Conservation (phyloP, 2,797 vertebrate species). For the Takifugu rubripes region DNA sequence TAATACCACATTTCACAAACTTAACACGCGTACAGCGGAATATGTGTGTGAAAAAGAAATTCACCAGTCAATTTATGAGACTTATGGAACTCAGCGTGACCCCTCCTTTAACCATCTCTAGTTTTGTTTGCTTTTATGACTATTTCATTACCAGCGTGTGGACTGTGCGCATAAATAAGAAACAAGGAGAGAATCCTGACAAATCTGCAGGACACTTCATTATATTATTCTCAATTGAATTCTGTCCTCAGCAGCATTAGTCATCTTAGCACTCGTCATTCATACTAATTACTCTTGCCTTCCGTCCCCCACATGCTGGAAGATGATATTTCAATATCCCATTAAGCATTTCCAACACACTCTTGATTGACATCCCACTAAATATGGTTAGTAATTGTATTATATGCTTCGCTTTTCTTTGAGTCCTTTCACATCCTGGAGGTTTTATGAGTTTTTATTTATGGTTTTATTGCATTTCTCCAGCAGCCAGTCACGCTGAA, state of each 20-base stretch:
- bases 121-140: no score
- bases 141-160: constrained; percentile 30
- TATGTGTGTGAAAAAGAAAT: constrained; percentile 7
- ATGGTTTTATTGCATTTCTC: constrained; percentile 29
- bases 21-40: no score
- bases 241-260: constrained; percentile 78
- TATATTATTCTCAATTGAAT: constrained; percentile 84
- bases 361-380: constrained; percentile 78
- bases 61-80: not conserved
- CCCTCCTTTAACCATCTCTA: no score
- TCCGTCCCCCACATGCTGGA: constrained; percentile 71
- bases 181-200: constrained; percentile 66
- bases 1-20: no score
- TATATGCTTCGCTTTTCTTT: constrained; percentile 73
- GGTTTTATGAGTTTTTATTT: constrained; percentile 38
- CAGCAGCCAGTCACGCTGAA: not conserved
- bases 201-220: constrained; percentile 76
- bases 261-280: constrained; percentile 79
- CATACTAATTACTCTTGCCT: constrained; percentile 79
- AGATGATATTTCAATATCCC: constrained; percentile 80
- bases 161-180: constrained; percentile 56
- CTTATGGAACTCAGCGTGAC: not conserved
- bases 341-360: constrained; percentile 77
- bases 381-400: constrained; percentile 76
- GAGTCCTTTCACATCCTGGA: constrained; percentile 56